Evolutionary conservation across 2,113 vertebrate species (phyloP).

Genomic region (Ramphastos sulfuratus): DNA sequence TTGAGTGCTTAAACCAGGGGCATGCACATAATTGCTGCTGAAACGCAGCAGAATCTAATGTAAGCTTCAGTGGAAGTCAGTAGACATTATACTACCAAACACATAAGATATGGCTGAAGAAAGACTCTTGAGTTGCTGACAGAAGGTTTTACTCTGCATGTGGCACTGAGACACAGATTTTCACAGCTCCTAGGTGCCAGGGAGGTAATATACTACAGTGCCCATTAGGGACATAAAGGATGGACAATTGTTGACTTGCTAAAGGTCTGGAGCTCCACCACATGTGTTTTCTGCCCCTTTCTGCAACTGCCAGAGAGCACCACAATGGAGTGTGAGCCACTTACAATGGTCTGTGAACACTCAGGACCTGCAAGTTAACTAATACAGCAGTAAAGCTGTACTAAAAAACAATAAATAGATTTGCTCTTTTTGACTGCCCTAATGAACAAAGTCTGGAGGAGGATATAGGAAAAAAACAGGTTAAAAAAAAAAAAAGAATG

Average conservation of each 20-base stretch:
- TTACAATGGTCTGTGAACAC: background rate
- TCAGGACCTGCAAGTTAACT: background rate
- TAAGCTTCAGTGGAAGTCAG: background rate
- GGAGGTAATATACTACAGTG: background rate
- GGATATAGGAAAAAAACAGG: background rate
- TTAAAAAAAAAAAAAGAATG: background rate
- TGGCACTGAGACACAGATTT: background rate
- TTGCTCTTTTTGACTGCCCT: background rate
- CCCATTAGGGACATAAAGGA: background rate
- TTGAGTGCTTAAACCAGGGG: background rate
- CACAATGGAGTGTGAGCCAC: rapidly evolving
- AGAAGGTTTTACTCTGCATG: background rate
- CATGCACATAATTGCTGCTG: background rate
- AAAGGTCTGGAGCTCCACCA: background rate
- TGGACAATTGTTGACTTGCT: background rate
- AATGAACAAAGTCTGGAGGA: background rate
- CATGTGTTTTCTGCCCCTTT: background rate
- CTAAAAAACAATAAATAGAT: background rate
- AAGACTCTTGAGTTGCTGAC: background rate
- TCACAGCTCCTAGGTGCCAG: background rate
- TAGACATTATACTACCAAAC: background rate
- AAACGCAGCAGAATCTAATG: background rate
- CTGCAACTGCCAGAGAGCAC: background rate
- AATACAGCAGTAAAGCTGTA: background rate
- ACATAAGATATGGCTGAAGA: background rate